Evolutionary conservation across 2,888 invertebrate genomes (phyloP), one percentile per base, ranked within the genome.

Genomic region (Ceramica pisi): DNA sequence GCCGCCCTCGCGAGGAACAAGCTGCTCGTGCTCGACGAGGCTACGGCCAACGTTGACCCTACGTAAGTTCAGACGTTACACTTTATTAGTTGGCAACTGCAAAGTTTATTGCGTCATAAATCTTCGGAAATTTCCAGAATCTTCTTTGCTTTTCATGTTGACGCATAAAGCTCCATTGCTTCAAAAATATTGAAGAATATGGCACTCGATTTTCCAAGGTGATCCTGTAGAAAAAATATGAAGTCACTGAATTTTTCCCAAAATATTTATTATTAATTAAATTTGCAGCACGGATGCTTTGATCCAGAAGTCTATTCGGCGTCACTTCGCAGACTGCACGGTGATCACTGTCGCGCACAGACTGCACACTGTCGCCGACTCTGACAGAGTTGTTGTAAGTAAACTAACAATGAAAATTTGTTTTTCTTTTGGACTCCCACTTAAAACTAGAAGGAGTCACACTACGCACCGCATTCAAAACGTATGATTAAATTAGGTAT

Each of bases 281-380:
- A 26, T 81, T 89, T 87, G 53, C 93, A 97, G 97, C 88, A 99
- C 98, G 12, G 98, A 98, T 89, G 96, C 97, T 21, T 90, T 98
- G 55, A 99, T 99, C 86, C 98, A 98, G 91, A 97, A 96, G 84
- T 98, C 98, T 0, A 98, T 99, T 62, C 96, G 98, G 59, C 96
- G 96, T 57, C 97, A 98, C 90, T 99, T 99, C 91, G 95, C 96
- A 0, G 94, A 97, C 53, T 98, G 98, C 91, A 98, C 98, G 0
- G 98, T 99, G 5, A 92, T 99, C n/a, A 99, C 99, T 0, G 98
- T 99, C 35, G 99, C 99, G 1, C 99, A 99, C 94, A 97, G 99
- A 5, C 94, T 99, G 71, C 97, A 99, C 90, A 99, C 99, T 0
- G 98, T 99, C 53, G 99, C 99, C 95, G 99, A 99, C 90, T 98